Evolutionary conservation across 2,113 vertebrate species (phyloP).

Genomic region (Aramus guarauna): DNA sequence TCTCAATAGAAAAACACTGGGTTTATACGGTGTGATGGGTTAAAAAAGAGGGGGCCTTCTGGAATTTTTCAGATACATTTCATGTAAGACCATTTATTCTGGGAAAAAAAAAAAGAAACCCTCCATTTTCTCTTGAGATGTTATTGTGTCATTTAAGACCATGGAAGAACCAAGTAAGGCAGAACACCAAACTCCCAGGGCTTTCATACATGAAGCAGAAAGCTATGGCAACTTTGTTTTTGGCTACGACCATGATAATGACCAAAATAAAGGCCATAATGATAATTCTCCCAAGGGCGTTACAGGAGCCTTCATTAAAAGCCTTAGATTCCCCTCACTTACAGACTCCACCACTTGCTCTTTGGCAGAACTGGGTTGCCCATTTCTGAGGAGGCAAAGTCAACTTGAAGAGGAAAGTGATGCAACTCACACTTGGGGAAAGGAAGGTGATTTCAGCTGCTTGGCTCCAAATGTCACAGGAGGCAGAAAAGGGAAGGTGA

Average conservation of each 20-base stretch:
- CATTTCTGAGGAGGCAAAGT: not conserved
- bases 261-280: not conserved
- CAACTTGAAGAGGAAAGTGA: not conserved
- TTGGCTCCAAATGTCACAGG: not conserved
- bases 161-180: not conserved
- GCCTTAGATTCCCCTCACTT: not conserved
- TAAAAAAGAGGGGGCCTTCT: not conserved
- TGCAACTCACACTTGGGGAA: not conserved
- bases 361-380: not conserved
- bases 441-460: not conserved
- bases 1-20: not conserved
- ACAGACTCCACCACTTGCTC: not conserved
- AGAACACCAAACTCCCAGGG: not conserved
- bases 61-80: not conserved
- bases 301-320: not conserved
- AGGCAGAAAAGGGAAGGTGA: not conserved
- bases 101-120: rapidly evolving
- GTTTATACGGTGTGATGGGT: not conserved
- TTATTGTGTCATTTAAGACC: not conserved
- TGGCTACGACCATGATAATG: not conserved
- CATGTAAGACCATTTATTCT: not conserved
- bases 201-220: not conserved
- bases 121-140: not conserved
- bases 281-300: not conserved
- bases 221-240: not conserved